Evolutionary conservation across 2,888 invertebrate genomes (phyloP), one percentile per base, ranked within the genome.

Genomic region (Eupithecia inturbata): DNA sequence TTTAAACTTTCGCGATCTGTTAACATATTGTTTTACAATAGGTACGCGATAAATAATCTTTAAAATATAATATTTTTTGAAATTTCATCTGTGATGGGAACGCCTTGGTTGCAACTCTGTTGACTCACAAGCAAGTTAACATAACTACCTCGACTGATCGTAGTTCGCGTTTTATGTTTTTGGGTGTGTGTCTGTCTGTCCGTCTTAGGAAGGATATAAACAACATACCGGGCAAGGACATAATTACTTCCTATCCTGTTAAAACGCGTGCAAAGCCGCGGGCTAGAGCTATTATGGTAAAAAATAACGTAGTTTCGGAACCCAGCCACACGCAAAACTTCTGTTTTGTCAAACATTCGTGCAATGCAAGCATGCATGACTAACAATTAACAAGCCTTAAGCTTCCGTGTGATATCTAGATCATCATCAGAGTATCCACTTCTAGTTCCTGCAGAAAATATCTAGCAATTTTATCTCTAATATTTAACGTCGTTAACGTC

Each of bases 291-390:
- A n/a, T n/a, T n/a, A n/a, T n/a, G n/a, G n/a, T n/a, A n/a, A 3
- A 16, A 31, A 28, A 62, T 62, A 62, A 62, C 19, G 14, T 0
- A 64, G 74, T 77, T 78, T 69, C 71, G 71, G 79, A 75, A 72
- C 39, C 49, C 31, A 45, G 66, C 60, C 49, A 19, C 77, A 79
- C 76, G 79, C 76, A 66, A 77, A 19, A n/a, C 53, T 26, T 22
- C 63, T 66, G 53, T 77, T 77, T 72, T 72, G 71, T 64, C 69
- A 75, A 72, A 60, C 69, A 71, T 69, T 71, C 75, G 69, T 70
- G 72, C 75, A 72, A 72, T 70, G 72, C 75, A 72, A 72, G 72
- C 75, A 75, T 72, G 75, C 75, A 67, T 70, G 75, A 39, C 75
- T 63, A 62, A 70, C 63, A 28, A 33, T 33, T 68, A 71, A 63